Evolutionary conservation across 2,113 vertebrate genomes (phyloP).

Genomic region (Podocnemis expansa): DNA sequence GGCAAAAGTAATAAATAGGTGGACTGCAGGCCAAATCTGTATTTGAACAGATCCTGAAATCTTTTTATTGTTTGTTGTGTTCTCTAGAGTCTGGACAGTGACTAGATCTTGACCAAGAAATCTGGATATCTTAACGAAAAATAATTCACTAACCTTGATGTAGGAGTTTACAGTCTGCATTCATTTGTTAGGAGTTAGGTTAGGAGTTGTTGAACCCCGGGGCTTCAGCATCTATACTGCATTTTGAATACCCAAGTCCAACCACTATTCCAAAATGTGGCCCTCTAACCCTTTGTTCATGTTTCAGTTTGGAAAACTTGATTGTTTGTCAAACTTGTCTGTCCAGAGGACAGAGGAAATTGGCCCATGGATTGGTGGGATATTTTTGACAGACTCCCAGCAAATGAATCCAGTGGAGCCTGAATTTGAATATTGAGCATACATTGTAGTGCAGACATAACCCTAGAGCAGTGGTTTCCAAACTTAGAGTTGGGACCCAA

Average conservation of each 20-base stretch:
- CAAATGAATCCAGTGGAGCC: background rate
- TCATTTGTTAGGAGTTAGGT: background rate
- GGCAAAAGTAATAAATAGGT: too few relatives aligned
- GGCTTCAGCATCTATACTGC: background rate
- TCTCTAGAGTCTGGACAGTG: too few relatives aligned
- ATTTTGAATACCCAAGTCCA: background rate
- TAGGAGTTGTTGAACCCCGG: background rate
- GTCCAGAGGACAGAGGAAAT: background rate
- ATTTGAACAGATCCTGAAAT: background rate
- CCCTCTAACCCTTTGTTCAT: background rate
- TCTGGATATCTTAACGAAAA: background rate
- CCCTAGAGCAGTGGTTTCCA: too few relatives aligned
- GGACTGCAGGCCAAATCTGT: too few relatives aligned
- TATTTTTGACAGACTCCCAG: background rate
- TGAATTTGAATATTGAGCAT: background rate
- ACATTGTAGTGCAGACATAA: background rate
- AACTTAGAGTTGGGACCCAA: too few relatives aligned
- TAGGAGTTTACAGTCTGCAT: background rate
- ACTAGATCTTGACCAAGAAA: too few relatives aligned
- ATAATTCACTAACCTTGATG: background rate
- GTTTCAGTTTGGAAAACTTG: background rate
- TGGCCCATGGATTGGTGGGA: background rate
- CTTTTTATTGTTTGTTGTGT: too few relatives aligned
- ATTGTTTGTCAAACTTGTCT: background rate
- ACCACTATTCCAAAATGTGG: background rate